Percentiles rank a stretch among this genome's conserved stretches.
Conservation (phyloP, 2,888 invertebrate genomes). For the Phymatocera aterrima region DNA sequence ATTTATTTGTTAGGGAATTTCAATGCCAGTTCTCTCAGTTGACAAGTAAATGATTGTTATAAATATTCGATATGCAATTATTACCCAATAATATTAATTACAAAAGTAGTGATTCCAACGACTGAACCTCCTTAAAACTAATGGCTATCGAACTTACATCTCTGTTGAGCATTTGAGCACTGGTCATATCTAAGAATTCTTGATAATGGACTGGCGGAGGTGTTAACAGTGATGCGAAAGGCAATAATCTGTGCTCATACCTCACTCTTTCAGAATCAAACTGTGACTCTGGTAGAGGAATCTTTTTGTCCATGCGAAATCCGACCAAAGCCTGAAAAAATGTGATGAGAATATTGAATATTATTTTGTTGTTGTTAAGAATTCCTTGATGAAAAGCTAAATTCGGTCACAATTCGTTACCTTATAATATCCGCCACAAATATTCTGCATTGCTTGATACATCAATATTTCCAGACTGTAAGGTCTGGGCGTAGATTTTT, state of each 20-base stretch:
- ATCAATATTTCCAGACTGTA: slow-evolving; percentile 91
- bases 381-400: neutral
- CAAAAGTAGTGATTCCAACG: no score
- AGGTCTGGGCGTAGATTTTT: slow-evolving; percentile 81
- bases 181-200: slow-evolving; percentile 91
- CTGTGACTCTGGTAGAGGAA: slow-evolving; percentile 89
- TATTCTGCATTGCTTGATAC: slow-evolving; percentile 93
- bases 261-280: slow-evolving; percentile 96
- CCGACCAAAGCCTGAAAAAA: slow-evolving; percentile 88
- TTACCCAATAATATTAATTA: no score
- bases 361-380: neutral
- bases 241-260: slow-evolving; percentile 95
- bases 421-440: slow-evolving; percentile 97
- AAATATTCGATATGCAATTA: no score
- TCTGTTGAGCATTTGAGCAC: slow-evolving; percentile 65
- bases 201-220: slow-evolving; percentile 95
- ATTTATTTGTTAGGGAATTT: no score
- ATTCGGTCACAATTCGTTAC: no score
- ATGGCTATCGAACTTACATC: slow-evolving; percentile 64
- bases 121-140: neutral
- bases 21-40: no score
- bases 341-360: slow-evolving; percentile 14
- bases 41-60: no score
- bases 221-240: slow-evolving; percentile 89
- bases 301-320: slow-evolving; percentile 91